Conservation (phyloP, 2,888 invertebrate species). For the Operophtera brumata region DNA sequence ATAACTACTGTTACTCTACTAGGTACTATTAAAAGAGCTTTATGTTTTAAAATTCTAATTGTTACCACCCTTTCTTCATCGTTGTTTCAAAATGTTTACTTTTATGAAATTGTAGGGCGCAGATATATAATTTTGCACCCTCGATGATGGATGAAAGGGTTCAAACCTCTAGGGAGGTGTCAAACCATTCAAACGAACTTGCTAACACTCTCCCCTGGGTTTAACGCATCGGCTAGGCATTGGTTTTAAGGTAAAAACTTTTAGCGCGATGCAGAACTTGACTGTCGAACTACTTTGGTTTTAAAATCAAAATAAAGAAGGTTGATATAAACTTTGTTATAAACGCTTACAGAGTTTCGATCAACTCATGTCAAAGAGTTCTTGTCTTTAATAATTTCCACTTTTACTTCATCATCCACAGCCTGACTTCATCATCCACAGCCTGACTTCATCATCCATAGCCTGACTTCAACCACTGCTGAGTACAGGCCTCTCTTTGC, state of each 20-base stretch:
- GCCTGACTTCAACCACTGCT: too few relatives aligned
- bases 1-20: too few relatives aligned
- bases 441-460: too few relatives aligned
- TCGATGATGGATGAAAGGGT: constrained; percentile 59
- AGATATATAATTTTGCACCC: constrained; percentile 54
- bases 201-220: constrained; percentile 68
- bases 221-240: constrained; percentile 53
- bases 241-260: constrained; percentile 39
- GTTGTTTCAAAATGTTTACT: background rate
- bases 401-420: too few relatives aligned
- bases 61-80: background rate
- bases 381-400: too few relatives aligned
- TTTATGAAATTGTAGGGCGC: constrained; percentile 27
- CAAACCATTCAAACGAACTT: constrained; percentile 75
- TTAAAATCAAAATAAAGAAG: too few relatives aligned
- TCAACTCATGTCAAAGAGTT: too few relatives aligned
- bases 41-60: background rate
- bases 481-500: too few relatives aligned
- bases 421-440: too few relatives aligned
- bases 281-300: too few relatives aligned
- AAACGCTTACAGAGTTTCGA: too few relatives aligned
- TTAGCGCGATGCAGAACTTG: background rate
- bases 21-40: background rate
- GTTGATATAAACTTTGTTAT: too few relatives aligned
- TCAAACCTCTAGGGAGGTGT: constrained; percentile 69